Evolutionary conservation across 2,888 invertebrate species (phyloP).

Genomic region (Noctuana brunneofusca): DNA sequence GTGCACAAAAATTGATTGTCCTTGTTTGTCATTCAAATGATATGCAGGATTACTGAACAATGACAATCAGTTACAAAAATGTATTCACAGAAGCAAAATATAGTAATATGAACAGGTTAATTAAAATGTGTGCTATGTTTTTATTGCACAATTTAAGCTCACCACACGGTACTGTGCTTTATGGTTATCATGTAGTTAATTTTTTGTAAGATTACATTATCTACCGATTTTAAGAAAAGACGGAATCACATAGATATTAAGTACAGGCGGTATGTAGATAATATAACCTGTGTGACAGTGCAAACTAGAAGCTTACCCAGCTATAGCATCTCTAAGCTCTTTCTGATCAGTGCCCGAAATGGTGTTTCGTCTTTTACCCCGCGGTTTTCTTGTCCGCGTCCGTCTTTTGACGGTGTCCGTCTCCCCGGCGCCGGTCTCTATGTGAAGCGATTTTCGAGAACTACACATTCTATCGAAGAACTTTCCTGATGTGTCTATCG

Average conservation of each 20-base stretch:
- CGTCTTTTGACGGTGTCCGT: constrained; percentile 86
- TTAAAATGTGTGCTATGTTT: constrained; percentile 56
- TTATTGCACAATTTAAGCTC: constrained; percentile 63
- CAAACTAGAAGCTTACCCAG: constrained; percentile 88
- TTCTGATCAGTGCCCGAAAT: constrained; percentile 95
- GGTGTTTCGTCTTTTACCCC: constrained; percentile 94
- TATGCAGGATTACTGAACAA: constrained; percentile 55
- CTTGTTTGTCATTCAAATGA: constrained; percentile 54
- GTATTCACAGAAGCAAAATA: constrained; percentile 79
- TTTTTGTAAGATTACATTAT: constrained; percentile 70
- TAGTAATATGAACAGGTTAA: constrained; percentile 72
- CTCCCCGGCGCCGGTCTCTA: constrained; percentile 74
- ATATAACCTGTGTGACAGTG: constrained; percentile 72
- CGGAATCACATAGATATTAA: not conserved
- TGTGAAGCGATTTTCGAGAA: constrained; percentile 90
- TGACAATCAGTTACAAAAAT: constrained; percentile 72
- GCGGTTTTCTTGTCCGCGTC: constrained; percentile 88
- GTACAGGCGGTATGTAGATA: constrained; percentile 48
- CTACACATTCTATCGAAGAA: constrained; percentile 95
- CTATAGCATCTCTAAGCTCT: constrained; percentile 93
- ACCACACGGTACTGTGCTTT: constrained; percentile 74
- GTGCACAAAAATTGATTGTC: constrained; percentile 74
- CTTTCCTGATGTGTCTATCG: constrained; percentile 94
- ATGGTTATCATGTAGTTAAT: constrained; percentile 69
- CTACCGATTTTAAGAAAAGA: constrained; percentile 36